These are phyloP conservation scores for Drosophila mayaguana DNA, from an alignment of 2,888 invertebrate species.

Conservation along the genomic window DNA sequence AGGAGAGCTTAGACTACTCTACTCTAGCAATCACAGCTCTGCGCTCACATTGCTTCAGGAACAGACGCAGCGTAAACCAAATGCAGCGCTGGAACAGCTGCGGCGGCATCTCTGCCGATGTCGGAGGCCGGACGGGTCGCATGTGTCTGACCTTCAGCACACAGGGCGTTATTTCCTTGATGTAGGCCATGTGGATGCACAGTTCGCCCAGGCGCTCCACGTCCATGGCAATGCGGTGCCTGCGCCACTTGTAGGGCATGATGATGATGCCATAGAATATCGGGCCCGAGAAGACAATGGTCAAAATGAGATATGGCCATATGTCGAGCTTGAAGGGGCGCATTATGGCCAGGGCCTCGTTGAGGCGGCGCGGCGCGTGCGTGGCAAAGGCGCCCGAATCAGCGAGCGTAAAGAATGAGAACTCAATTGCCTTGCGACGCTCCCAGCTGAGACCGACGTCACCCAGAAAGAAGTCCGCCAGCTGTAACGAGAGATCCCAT, in stretches of 20 bases:
- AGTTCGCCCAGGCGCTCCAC: conserved; percentile 58
- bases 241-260: conserved; percentile 85
- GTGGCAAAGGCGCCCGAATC: conserved; percentile 92
- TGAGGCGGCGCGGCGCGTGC: conserved; percentile 90
- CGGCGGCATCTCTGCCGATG: conserved; percentile 64
- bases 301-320: conserved; percentile 90
- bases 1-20: neutral
- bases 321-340: conserved; percentile 91
- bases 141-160: conserved; percentile 32
- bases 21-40: no score
- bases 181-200: conserved; percentile 75
- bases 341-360: conserved; percentile 90
- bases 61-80: conserved; percentile 90
- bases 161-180: conserved; percentile 82
- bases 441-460: conserved; percentile 91
- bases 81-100: conserved; percentile 87
- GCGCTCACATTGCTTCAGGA: conserved; percentile 89
- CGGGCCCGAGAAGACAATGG: conserved; percentile 89
- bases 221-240: conserved; percentile 26
- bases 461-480: conserved; percentile 90
- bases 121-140: conserved; percentile 46
- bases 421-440: conserved; percentile 90
- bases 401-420: conserved; percentile 91
- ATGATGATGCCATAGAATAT: conserved; percentile 89
- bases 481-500: conserved; percentile 74